Conservation (phyloP, 2,888 invertebrate genomes). For the Halictus quadricinctus region DNA sequence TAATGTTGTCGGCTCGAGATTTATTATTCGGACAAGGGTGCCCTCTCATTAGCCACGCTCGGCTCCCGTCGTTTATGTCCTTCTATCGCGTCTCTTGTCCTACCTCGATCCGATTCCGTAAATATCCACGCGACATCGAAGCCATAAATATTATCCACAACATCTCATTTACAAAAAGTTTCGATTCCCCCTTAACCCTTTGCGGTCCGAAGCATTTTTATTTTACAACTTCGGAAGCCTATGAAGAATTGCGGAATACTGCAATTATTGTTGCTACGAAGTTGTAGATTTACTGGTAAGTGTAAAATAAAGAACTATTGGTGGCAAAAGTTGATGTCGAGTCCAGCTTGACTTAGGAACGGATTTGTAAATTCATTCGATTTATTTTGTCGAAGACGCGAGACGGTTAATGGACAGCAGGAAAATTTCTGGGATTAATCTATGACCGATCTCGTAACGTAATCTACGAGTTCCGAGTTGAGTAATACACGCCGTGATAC, state of each 20-base stretch:
- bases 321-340: too few species aligned
- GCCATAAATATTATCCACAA: too few species aligned
- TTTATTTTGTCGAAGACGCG: background rate
- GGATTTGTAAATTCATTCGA: too few species aligned
- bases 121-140: background rate
- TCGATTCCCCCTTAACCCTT: too few species aligned
- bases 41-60: conserved; percentile 78
- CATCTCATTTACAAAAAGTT: background rate
- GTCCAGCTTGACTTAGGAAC: too few species aligned
- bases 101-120: background rate
- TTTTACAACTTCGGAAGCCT: too few species aligned
- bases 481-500: conserved; percentile 50
- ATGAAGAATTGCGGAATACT: too few species aligned
- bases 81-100: background rate
- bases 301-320: too few species aligned
- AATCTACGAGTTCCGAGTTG: conserved; percentile 33
- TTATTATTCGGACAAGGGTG: conserved; percentile 76
- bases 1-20: conserved; percentile 69
- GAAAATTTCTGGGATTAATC: background rate
- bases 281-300: too few species aligned
- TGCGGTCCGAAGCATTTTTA: too few species aligned
- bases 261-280: too few species aligned
- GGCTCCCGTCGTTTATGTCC: conserved; percentile 68
- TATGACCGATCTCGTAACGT: background rate
- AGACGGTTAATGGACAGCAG: background rate